Conservation (phyloP, 1,140 invertebrate genomes). For the Spodoptera frugiperda region DNA sequence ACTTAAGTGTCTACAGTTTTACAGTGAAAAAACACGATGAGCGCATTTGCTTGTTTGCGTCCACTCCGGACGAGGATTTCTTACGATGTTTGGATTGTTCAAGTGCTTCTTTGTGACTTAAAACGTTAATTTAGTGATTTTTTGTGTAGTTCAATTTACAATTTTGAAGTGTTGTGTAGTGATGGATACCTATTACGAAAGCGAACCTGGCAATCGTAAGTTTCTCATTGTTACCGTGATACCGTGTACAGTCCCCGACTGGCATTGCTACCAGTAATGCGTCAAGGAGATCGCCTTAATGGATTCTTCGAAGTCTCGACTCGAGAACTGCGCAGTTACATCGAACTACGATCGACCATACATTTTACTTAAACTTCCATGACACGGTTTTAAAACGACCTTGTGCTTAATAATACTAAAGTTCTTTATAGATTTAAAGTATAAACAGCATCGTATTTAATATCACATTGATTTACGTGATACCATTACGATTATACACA, state of each 20-base stretch:
- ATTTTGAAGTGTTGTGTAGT: slow-evolving; percentile 56
- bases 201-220: slow-evolving; percentile 66
- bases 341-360: slow-evolving; percentile 59
- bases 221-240: slow-evolving; percentile 50
- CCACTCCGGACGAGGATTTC: slow-evolving; percentile 58
- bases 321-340: slow-evolving; percentile 73
- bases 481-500: no score
- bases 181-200: slow-evolving; percentile 67
- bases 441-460: no score
- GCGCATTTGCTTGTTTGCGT: slow-evolving; percentile 50
- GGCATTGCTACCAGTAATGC: slow-evolving; percentile 57
- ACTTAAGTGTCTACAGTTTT: slow-evolving; percentile 24
- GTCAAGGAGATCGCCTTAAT: slow-evolving; percentile 73
- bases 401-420: slow-evolving; percentile 61
- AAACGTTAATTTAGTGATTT: slow-evolving; percentile 66
- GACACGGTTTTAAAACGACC: slow-evolving; percentile 57
- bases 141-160: slow-evolving; percentile 64
- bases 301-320: slow-evolving; percentile 69
- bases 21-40: slow-evolving; percentile 58
- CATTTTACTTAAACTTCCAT: slow-evolving; percentile 62
- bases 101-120: slow-evolving; percentile 60
- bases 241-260: slow-evolving; percentile 28
- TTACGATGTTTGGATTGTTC: slow-evolving; percentile 58
- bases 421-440: slow-evolving; percentile 20
- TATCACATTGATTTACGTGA: no score